Percentiles rank a stretch among this genome's conserved stretches.
These are phyloP conservation scores for Schlechtendalia chinensis DNA, from an alignment of 1,140 invertebrate species.

Conservation along the genomic window DNA sequence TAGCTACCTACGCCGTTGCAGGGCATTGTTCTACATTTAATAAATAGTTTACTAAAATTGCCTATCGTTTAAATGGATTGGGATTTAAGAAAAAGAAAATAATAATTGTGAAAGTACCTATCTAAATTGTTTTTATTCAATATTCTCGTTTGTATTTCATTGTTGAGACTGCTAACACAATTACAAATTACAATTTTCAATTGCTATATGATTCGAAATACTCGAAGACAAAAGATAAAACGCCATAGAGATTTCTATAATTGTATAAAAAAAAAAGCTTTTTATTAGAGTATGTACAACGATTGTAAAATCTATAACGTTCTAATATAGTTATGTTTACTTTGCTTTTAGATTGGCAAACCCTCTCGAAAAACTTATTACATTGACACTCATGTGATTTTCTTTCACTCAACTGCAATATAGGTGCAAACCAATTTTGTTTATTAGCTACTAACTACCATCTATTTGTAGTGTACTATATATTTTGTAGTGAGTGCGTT, in stretches of 20 bases:
- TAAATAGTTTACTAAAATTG: too few species aligned
- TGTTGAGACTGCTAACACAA: not conserved
- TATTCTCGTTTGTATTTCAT: too few species aligned
- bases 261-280: constrained; percentile 7
- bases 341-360: not conserved
- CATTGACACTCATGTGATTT: constrained; percentile 4
- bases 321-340: not conserved
- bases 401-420: not conserved
- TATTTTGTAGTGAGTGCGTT: constrained; percentile 1
- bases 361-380: not conserved
- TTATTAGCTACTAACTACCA: constrained; percentile 13
- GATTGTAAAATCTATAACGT: not conserved
- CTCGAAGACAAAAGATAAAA: not conserved
- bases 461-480: too few species aligned
- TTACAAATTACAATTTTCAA: not conserved
- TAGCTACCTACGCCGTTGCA: too few species aligned
- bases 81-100: too few species aligned
- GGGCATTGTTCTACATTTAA: too few species aligned
- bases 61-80: too few species aligned
- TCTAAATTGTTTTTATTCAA: too few species aligned
- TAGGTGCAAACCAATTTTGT: not conserved
- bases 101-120: too few species aligned
- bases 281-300: not conserved
- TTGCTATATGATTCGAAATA: not conserved
- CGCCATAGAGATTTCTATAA: not conserved